Conservation (phyloP, 2,888 invertebrate species). For the Aradus depressus region DNA sequence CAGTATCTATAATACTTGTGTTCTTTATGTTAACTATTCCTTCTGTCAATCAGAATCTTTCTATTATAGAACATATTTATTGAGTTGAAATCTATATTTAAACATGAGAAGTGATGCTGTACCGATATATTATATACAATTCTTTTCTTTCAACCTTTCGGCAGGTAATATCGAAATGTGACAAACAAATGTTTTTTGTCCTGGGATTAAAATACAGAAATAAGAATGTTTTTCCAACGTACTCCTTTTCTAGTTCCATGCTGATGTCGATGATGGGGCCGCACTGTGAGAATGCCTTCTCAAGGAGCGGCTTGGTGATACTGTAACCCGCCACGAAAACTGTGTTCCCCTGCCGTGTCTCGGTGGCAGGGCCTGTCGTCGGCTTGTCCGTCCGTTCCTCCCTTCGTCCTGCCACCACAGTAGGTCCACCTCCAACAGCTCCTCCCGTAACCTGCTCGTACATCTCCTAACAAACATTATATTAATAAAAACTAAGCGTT, state of each 20-base stretch:
- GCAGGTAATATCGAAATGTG: too few species aligned
- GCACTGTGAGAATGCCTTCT: constrained; percentile 60
- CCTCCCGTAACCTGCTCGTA: constrained; percentile 67
- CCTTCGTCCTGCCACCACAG: constrained; percentile 39
- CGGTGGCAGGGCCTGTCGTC: constrained; percentile 38
- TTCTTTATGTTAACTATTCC: too few species aligned
- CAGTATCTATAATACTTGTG: too few species aligned
- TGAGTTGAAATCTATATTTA: too few species aligned
- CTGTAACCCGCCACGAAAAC: constrained; percentile 71
- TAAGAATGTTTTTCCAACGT: too few species aligned
- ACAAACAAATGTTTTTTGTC: constrained; percentile 4
- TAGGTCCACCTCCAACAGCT: constrained; percentile 47
- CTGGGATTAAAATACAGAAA: too few species aligned
- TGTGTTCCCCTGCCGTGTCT: constrained; percentile 65
- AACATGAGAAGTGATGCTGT: too few species aligned
- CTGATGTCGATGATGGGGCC: constrained; percentile 69
- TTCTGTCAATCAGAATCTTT: too few species aligned
- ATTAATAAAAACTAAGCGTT: too few species aligned
- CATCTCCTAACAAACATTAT: constrained; percentile 43
- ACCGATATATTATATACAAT: too few species aligned
- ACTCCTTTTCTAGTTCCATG: constrained; percentile 63
- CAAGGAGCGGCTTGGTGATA: constrained; percentile 65
- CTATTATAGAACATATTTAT: too few species aligned
- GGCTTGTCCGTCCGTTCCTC: constrained; percentile 18
- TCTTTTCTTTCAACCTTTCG: too few species aligned